Percentiles rank a stretch among this genome's conserved stretches.
These are phyloP conservation scores for Sisyra nigra DNA, from an alignment of 2,888 invertebrate genomes.

Conservation along the genomic window DNA sequence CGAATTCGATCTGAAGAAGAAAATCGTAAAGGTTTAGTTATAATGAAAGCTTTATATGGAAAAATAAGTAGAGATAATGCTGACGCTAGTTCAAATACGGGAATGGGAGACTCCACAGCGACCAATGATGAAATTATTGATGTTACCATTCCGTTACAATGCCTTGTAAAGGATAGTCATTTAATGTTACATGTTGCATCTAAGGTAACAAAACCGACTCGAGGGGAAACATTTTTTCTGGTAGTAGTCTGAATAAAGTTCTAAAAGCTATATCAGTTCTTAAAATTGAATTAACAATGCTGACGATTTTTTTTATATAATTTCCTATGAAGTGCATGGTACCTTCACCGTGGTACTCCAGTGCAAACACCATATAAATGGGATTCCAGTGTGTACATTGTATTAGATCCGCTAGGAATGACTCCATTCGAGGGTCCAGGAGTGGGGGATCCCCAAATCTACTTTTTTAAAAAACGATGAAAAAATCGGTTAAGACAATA, in stretches of 20 bases:
- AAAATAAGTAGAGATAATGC: constrained; percentile 30
- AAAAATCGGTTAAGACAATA: too few species aligned
- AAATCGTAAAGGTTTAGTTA: constrained; percentile 66
- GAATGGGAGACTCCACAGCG: constrained; percentile 8
- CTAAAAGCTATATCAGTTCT: constrained; percentile 3
- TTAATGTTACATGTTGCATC: constrained; percentile 68
- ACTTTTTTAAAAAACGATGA: too few species aligned
- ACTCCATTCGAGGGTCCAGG: too few species aligned
- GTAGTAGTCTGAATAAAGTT: not conserved
- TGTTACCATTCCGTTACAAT: constrained; percentile 89
- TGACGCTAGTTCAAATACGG: not conserved
- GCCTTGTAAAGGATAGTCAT: constrained; percentile 82
- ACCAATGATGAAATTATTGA: constrained; percentile 51
- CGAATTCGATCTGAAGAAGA: constrained; percentile 71
- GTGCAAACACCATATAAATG: too few species aligned
- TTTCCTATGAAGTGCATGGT: not conserved
- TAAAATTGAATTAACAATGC: too few species aligned
- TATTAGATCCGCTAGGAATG: too few species aligned
- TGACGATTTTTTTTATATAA: constrained; percentile 6
- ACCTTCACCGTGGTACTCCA: constrained; percentile 9
- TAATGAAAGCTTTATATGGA: constrained; percentile 71
- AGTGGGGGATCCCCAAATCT: too few species aligned
- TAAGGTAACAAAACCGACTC: constrained; percentile 52
- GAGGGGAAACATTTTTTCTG: constrained; percentile 2
- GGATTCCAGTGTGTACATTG: too few species aligned